These are phyloP conservation scores for Madoqua kirkii DNA, from an alignment of 2,113 vertebrate species.

Conservation along the genomic window DNA sequence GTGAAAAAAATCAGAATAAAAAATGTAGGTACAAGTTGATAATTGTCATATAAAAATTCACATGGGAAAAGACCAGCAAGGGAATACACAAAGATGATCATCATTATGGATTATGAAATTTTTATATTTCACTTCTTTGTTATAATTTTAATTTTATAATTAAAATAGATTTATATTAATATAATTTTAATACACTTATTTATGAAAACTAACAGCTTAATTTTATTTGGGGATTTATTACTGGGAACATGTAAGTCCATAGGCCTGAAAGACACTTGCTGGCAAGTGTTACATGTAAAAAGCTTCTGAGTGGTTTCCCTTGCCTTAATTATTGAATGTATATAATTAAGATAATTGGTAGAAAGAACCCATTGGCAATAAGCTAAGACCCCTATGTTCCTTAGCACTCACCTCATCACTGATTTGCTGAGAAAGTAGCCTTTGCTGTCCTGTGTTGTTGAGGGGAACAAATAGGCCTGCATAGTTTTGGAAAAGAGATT, in stretches of 20 bases:
- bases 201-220: background rate
- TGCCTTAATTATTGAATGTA: background rate
- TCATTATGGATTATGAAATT: background rate
- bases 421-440: background rate
- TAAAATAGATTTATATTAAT: background rate
- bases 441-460: background rate
- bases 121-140: background rate
- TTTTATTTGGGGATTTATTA: conserved; percentile 46
- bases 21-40: background rate
- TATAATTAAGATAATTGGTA: background rate
- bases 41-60: background rate
- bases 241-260: background rate
- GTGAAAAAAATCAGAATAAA: conserved; percentile 11
- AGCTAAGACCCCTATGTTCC: background rate
- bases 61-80: background rate
- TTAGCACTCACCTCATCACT: background rate
- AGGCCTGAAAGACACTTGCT: background rate
- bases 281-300: background rate
- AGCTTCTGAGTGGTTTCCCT: background rate
- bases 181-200: background rate
- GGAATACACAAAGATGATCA: background rate
- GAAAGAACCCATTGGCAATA: conserved; percentile 1
- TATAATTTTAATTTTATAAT: background rate
- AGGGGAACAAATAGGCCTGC: background rate
- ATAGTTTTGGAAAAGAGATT: background rate